Conservation (phyloP, 2,113 vertebrate species). For the Coptodon bakossiorum region DNA sequence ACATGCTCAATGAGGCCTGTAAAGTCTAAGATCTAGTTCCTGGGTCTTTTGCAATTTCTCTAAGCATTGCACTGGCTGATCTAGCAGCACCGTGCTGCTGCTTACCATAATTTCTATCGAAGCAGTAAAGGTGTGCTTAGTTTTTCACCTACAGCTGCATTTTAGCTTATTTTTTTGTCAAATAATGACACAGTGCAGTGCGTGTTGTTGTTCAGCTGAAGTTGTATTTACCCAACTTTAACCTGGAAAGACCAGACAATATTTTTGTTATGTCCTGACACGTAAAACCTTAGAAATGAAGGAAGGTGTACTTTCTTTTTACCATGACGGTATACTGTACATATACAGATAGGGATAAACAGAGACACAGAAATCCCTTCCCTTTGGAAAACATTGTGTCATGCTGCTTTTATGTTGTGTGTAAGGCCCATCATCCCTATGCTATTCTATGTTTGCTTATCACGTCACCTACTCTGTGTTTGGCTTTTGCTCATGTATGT, state of each 20-base stretch:
- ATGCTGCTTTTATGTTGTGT: not conserved
- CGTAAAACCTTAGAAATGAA: not conserved
- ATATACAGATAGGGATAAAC: not conserved
- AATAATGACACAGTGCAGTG: not conserved
- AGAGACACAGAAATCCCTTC: not conserved
- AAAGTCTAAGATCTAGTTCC: not conserved
- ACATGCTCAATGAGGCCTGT: not conserved
- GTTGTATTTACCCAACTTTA: not conserved
- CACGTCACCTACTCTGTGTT: slow-evolving; percentile 3
- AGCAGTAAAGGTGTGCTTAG: not conserved
- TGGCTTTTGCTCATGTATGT: not conserved
- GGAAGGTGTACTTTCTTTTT: not conserved
- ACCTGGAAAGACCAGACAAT: not conserved
- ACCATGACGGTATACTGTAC: not conserved
- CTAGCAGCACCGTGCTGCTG: not conserved
- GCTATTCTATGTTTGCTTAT: slow-evolving; percentile 23
- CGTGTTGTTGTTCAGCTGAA: not conserved
- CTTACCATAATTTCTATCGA: not conserved
- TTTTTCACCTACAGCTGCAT: not conserved
- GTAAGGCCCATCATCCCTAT: not conserved
- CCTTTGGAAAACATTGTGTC: not conserved
- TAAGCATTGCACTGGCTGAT: not conserved
- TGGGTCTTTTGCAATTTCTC: not conserved
- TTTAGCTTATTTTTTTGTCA: not conserved
- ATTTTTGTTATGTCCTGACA: not conserved